Percentiles rank a stretch among this genome's conserved stretches.
Evolutionary conservation across 2,888 invertebrate species (phyloP).

Genomic region (Digitonthophagus gazella): DNA sequence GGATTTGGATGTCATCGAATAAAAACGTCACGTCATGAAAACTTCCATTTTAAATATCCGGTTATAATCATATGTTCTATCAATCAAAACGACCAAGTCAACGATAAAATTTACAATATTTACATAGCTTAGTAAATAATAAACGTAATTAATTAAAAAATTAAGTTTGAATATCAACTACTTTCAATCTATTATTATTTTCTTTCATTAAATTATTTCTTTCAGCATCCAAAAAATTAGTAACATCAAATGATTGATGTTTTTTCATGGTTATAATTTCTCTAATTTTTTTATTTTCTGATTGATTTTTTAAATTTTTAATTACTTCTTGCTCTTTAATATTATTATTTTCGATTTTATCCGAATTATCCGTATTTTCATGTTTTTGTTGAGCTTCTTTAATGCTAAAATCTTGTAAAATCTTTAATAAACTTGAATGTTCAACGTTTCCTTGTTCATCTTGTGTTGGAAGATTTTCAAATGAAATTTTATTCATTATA

Average conservation of each 20-base stretch:
- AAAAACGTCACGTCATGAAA: not conserved
- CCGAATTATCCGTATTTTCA: constrained; percentile 19
- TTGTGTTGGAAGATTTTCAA: constrained; percentile 31
- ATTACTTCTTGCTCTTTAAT: constrained; percentile 10
- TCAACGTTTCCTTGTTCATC: constrained; percentile 41
- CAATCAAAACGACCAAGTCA: not conserved
- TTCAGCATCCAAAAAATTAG: constrained; percentile 30
- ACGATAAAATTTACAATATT: too few relatives aligned
- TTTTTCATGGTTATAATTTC: constrained; percentile 20
- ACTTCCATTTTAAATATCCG: too few relatives aligned
- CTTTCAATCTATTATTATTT: constrained; percentile 4
- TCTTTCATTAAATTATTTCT: constrained; percentile 12
- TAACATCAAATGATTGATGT: constrained; percentile 12
- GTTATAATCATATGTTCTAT: not conserved
- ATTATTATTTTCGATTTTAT: not conserved
- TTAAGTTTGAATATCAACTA: constrained; percentile 13
- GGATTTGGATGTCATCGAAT: not conserved
- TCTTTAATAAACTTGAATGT: constrained; percentile 48
- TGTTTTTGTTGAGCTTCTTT: constrained; percentile 27
- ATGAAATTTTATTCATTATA: constrained; percentile 18
- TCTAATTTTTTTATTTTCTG: constrained; percentile 20
- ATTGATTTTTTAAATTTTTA: not conserved
- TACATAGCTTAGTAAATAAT: too few relatives aligned
- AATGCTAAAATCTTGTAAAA: constrained; percentile 46
- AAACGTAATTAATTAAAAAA: too few relatives aligned